These are phyloP conservation scores for Stigmatopora nigra DNA, from an alignment of 2,113 vertebrate genomes.

Conservation along the genomic window DNA sequence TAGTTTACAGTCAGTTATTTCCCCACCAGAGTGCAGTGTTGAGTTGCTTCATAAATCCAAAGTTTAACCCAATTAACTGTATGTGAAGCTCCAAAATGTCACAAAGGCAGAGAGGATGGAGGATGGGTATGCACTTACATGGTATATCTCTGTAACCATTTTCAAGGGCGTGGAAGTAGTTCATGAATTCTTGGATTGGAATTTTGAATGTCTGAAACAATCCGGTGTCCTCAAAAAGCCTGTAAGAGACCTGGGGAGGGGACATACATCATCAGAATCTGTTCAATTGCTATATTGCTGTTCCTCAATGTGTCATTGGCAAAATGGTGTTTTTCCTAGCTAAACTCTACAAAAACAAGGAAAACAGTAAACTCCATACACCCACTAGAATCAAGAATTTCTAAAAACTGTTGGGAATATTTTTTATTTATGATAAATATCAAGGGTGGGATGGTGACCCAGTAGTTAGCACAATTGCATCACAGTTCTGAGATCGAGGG, in stretches of 20 bases:
- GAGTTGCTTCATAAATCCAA: neutral
- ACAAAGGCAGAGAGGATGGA: neutral
- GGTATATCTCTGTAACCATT: slow-evolving; percentile 96
- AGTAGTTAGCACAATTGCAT: too few relatives aligned
- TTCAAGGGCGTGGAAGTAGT: slow-evolving; percentile 97
- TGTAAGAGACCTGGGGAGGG: slow-evolving; percentile 70
- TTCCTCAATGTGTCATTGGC: neutral
- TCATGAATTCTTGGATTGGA: slow-evolving; percentile 93
- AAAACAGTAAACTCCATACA: too few relatives aligned
- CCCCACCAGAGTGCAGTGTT: slow-evolving; percentile 52
- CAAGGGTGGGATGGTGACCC: too few relatives aligned
- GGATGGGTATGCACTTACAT: slow-evolving; percentile 74
- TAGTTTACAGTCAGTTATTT: slow-evolving; percentile 12
- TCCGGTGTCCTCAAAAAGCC: slow-evolving; percentile 94
- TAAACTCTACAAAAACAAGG: neutral
- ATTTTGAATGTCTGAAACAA: slow-evolving; percentile 96
- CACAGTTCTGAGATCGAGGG: too few relatives aligned
- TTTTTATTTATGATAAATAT: too few relatives aligned
- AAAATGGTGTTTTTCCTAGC: neutral
- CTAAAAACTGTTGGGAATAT: too few relatives aligned
- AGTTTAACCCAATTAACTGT: slow-evolving; percentile 1
- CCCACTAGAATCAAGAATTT: too few relatives aligned
- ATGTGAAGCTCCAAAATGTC: slow-evolving; percentile 10
- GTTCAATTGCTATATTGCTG: neutral
- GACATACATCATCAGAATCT: neutral